A percentile compares a stretch with the other conserved stretches of the same genome.
Evolutionary conservation across 1,140 invertebrate genomes (phyloP).

Genomic region (Scaptomyza graminum): DNA sequence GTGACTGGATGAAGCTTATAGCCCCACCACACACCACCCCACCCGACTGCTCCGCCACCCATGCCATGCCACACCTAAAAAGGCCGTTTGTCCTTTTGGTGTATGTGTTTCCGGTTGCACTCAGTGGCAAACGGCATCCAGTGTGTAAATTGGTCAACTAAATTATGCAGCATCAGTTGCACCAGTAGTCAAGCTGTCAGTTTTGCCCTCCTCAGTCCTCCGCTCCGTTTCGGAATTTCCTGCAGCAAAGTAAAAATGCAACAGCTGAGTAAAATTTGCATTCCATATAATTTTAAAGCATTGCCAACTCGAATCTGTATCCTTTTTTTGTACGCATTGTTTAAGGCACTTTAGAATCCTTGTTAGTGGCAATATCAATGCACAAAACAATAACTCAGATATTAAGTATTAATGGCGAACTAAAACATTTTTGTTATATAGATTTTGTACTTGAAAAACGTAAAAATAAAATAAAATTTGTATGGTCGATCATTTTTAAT

Average conservation of each 20-base stretch:
- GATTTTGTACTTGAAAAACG: no score
- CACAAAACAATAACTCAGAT: no score
- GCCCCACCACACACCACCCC: no score
- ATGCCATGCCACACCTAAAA: background rate
- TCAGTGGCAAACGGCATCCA: constrained; percentile 67
- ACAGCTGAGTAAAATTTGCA: constrained; percentile 72
- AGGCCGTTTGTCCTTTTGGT: constrained; percentile 40
- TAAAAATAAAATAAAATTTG: no score
- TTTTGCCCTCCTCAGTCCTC: background rate
- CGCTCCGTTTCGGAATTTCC: background rate
- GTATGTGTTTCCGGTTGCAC: constrained; percentile 81
- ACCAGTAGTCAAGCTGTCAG: constrained; percentile 58
- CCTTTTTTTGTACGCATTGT: no score
- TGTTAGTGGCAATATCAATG: no score
- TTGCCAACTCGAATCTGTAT: constrained; percentile 11
- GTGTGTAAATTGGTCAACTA: constrained; percentile 82
- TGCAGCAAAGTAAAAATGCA: constrained; percentile 35
- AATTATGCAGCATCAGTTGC: constrained; percentile 82
- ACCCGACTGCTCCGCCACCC: background rate
- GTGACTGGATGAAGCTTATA: no score
- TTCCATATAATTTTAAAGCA: constrained; percentile 73
- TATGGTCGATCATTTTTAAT: no score
- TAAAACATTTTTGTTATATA: no score
- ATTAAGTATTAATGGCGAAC: no score
- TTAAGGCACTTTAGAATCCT: no score